These are phyloP conservation scores for Rhinolophus ferrumequinum DNA, from an alignment of 2,113 vertebrate species.

Conservation along the genomic window DNA sequence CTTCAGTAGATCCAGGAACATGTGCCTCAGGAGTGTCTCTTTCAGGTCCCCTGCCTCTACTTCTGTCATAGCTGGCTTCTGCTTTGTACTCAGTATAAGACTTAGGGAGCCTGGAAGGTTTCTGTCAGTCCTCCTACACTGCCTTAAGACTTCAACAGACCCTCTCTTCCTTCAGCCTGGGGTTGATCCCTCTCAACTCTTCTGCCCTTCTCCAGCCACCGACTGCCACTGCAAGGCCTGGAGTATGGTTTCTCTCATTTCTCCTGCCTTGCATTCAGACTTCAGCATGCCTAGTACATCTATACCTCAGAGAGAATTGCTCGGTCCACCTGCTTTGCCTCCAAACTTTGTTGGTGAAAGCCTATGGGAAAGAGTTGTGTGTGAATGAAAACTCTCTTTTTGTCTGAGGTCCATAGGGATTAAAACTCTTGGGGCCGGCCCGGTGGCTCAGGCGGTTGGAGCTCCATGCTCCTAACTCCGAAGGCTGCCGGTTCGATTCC, in stretches of 20 bases:
- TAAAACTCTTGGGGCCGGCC: too few relatives aligned
- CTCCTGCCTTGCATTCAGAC: not conserved
- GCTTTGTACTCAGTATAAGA: not conserved
- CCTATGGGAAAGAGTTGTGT: not conserved
- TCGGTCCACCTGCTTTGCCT: not conserved
- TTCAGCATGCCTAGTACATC: not conserved
- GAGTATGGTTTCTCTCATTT: not conserved
- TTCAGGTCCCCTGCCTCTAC: not conserved
- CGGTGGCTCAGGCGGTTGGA: too few relatives aligned
- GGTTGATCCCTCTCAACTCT: not conserved
- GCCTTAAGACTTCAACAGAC: not conserved
- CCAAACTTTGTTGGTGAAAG: not conserved
- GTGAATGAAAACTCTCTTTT: not conserved
- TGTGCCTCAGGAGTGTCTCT: not conserved
- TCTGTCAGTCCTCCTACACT: not conserved
- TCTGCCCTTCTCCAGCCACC: not conserved
- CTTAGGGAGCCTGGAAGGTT: not conserved
- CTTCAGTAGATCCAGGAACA: not conserved
- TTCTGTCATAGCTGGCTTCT: not conserved
- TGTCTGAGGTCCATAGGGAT: not conserved
- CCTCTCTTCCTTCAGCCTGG: not conserved
- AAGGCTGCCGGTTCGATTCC: too few relatives aligned
- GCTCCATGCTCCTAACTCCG: too few relatives aligned
- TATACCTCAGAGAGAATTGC: not conserved
- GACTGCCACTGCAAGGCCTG: not conserved